Base-by-base conservation (phyloP, 2,113 vertebrate species). In the Ameiurus melas region DNA sequence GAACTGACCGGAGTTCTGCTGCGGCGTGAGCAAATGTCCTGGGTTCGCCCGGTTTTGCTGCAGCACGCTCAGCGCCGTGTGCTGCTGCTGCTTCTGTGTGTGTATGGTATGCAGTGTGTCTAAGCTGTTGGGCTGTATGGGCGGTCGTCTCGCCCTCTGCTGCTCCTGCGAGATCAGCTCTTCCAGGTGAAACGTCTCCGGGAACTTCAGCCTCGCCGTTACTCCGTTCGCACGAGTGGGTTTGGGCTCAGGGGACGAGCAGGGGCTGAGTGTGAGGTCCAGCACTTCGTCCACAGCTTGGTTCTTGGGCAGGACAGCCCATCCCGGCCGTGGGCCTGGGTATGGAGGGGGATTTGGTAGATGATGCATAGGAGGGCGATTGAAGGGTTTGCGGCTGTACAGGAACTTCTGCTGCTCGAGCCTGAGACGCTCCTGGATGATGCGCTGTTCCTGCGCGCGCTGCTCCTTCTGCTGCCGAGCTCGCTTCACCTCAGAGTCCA, bases 401-500 rank as follows among this genome's bases (percentile, higher is more conserved):
- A 87, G 55, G 58, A 94, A 91, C 58, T 92, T 94, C 17, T 91
- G 92, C 85, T 94, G 89, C 93, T 86, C 91, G 47, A 5, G 51
- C 19, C 43, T 47, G 43, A 47, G 6, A 47, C 43, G 43, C 43
- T 47, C 43, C 43, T 47, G 43, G 43, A 47, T 5, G 43, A 47
- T 7, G 0, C 78, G 93, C 87, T 93, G 89, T 85, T 94, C 92
- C 87, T 81, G 70, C 0, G 90, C 93, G 64, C 87, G 92, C 91
- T 91, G 93, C 91, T 95, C 93, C 87, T 92, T 92, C 36, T 91
- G 96, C 88, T 89, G 95, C 6, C 96, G 95, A 85, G 95, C 96
- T 73, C 94, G 93, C 93, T 98, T 99, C 88, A 98, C 97, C 5
- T 97, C 96, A 0, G 96, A 93, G 0, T 99, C 96, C 97, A 99